phyloP scores from a whole-genome alignment of 2,888 invertebrate genomes.

The Watsonalla cultraria region DNA sequence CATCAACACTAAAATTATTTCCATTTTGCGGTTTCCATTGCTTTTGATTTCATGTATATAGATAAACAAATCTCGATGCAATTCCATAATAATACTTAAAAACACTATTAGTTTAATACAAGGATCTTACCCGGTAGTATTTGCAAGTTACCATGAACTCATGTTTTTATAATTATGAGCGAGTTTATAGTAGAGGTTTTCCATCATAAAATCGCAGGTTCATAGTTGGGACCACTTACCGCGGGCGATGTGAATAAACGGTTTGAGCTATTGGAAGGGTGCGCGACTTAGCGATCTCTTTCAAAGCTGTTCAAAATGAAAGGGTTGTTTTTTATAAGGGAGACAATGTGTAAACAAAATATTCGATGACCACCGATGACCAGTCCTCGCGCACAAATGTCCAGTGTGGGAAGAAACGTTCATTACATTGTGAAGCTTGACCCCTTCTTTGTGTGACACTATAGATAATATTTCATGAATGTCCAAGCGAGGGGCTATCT shows the following conservation, averaged over 20 bases:
- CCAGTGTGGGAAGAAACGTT: conserved; percentile 71
- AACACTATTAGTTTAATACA: no score
- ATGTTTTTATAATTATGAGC: not conserved
- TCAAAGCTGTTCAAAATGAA: conserved; percentile 48
- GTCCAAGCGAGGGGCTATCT: conserved; percentile 50
- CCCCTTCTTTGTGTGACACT: conserved; percentile 55
- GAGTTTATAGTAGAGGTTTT: not conserved
- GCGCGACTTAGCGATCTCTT: conserved; percentile 49
- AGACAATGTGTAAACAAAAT: conserved; percentile 61
- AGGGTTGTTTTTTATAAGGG: conserved; percentile 55
- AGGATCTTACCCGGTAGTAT: no score
- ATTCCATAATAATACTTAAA: no score
- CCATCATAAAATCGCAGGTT: not conserved
- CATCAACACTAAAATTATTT: no score
- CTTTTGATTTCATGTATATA: no score
- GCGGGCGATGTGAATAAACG: conserved; percentile 38
- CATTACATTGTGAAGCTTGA: conserved; percentile 55
- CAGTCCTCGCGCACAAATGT: conserved; percentile 58
- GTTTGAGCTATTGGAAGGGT: conserved; percentile 56
- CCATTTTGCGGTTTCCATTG: no score
- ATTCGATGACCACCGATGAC: conserved; percentile 72
- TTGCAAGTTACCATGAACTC: no score
- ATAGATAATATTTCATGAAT: conserved; percentile 49
- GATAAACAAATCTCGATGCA: no score
- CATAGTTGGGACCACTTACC: conserved; percentile 2